A percentile compares a stretch with the other conserved stretches of the same genome.
Evolutionary conservation across 2,113 vertebrate species (phyloP).

Genomic region (Poicephalus gulielmi): DNA sequence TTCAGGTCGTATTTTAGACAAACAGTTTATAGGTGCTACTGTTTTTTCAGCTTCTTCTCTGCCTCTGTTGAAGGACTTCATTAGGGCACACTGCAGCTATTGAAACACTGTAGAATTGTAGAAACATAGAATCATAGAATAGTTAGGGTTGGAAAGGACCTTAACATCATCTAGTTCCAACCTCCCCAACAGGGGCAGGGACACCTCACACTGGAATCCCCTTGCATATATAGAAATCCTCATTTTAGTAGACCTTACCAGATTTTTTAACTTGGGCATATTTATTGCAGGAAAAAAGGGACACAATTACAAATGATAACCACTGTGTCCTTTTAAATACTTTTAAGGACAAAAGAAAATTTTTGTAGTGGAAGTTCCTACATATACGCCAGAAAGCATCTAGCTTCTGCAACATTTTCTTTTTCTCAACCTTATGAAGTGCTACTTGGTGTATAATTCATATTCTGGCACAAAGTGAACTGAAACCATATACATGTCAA

Average conservation of each 20-base stretch:
- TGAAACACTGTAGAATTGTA: neutral
- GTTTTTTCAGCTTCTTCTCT: neutral
- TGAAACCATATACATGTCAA: constrained; percentile 11
- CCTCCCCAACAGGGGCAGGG: too few species aligned
- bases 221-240: neutral
- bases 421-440: constrained; percentile 36
- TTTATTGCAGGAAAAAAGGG: neutral
- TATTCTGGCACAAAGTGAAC: neutral
- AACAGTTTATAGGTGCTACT: fast-evolving
- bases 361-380: neutral
- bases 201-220: neutral
- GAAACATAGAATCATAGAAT: too few species aligned
- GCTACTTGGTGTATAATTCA: constrained; percentile 30
- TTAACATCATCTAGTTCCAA: too few species aligned
- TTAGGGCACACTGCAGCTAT: neutral
- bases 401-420: neutral
- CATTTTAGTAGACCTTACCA: neutral
- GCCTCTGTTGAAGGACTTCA: neutral
- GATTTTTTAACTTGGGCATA: neutral
- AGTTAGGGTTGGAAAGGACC: too few species aligned
- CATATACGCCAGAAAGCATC: neutral
- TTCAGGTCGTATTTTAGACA: neutral
- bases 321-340: neutral
- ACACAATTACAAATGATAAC: neutral
- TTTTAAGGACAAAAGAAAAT: neutral